Evolutionary conservation across 1,140 invertebrate genomes (phyloP).

Genomic region (Planococcus citri): DNA sequence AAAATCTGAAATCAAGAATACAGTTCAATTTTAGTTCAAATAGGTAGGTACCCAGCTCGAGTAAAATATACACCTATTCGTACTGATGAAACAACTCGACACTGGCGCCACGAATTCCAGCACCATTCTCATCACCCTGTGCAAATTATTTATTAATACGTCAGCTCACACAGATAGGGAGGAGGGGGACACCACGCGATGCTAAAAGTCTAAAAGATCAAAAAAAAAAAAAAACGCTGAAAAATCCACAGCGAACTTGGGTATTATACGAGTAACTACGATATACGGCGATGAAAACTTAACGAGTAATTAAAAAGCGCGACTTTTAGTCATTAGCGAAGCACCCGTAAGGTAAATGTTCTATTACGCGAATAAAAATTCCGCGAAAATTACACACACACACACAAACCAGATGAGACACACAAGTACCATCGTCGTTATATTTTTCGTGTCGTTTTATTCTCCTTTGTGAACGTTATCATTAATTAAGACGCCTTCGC

Average conservation of each 20-base stretch:
- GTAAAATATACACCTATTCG: too few species aligned
- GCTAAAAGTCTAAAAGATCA: neutral
- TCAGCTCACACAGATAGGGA: too few species aligned
- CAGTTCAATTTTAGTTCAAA: too few species aligned
- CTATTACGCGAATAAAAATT: neutral
- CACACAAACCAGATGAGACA: neutral
- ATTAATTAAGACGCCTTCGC: conserved; percentile 1
- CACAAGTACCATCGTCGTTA: neutral
- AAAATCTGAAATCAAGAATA: too few species aligned
- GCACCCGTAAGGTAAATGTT: conserved; percentile 2
- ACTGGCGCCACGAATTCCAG: too few species aligned
- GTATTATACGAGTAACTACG: too few species aligned
- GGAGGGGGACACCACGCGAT: too few species aligned
- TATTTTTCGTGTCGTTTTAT: neutral
- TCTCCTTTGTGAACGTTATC: neutral
- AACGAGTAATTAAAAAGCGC: conserved; percentile 4
- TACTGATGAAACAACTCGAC: too few species aligned
- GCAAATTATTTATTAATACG: neutral
- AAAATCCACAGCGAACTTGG: neutral
- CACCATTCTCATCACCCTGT: neutral
- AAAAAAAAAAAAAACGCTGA: neutral
- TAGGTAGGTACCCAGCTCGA: too few species aligned
- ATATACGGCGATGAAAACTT: neutral
- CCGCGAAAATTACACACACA: neutral
- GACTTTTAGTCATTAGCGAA: conserved; percentile 3